Evolutionary conservation across 2,797 vertebrate genomes (phyloP).

Genomic region (Sebastes taczanowskii): DNA sequence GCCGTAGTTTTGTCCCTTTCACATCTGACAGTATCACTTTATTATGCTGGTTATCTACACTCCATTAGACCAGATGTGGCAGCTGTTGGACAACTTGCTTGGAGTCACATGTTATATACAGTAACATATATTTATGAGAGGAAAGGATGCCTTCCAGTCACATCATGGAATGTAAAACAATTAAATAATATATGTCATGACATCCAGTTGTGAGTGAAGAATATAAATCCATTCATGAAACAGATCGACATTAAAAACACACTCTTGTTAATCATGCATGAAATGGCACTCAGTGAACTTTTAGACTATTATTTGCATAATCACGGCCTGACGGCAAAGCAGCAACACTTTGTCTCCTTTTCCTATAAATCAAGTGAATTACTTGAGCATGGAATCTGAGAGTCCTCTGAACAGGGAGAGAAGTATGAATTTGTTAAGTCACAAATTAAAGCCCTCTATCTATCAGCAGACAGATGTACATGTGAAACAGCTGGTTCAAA

Average conservation of each 20-base stretch:
- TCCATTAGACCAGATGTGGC: neutral
- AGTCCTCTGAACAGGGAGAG: neutral
- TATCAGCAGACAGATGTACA: neutral
- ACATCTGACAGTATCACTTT: neutral
- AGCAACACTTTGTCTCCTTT: neutral
- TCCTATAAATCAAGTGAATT: neutral
- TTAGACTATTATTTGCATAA: neutral
- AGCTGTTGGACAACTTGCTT: neutral
- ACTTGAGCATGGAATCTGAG: neutral
- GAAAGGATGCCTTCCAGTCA: neutral
- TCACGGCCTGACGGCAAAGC: neutral
- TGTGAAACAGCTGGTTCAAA: constrained; percentile 26
- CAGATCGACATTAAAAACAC: neutral
- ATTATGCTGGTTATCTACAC: neutral
- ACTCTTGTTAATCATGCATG: neutral
- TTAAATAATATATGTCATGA: neutral
- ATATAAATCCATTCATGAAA: neutral
- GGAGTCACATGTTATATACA: neutral
- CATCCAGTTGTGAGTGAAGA: neutral
- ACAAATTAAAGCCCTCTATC: neutral
- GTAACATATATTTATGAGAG: neutral
- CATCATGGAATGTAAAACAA: neutral
- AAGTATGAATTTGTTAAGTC: neutral
- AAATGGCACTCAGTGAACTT: neutral
- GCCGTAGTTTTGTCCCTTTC: too few species aligned